Base-by-base conservation (phyloP, 1,140 invertebrate species). In the Drosophila kepulauana region DNA sequence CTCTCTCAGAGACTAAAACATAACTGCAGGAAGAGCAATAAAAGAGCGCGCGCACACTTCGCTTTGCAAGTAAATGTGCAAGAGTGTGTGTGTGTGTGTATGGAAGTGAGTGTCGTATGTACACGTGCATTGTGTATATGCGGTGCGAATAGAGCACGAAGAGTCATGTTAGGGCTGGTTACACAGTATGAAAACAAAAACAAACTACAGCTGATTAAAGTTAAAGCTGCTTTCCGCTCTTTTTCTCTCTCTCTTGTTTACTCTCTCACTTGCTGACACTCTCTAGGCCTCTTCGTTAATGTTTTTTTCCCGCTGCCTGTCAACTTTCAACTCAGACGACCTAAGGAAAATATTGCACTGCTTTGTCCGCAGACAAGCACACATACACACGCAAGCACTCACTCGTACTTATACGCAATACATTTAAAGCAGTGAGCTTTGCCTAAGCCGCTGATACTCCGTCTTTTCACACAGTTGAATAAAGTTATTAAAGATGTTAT, bases 201-300 rank as follows among this genome's bases (percentile, higher is more conserved):
- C 85, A 88, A 88, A 88, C 81, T 79, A 79, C 85, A 88, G 85
- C 85, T 88, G 85, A 89, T 81, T 88, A 58, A 56, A 89, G 85
- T 75, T 79, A 57, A 63, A 64, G 38, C 28, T 45, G 69, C 65
- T 48, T 45, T 30, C 41, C 15, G 41, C 16, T 48, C 58, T 56
- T 48, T 57, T 33, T 57, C 41, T 54, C 52, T 51, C 20, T 49
- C 28, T 20, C 8, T 38, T 13, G 10, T 35, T 35, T 35, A 7
- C 2, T 41, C n/a, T 33, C 30, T 51, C 15, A 5, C 15, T 41
- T 4, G 33, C 35, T 57, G 33, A 20, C 54, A 41, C 54, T 20
- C 54, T 57, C 35, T 41, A 57, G 35, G 33, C 33, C 13, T 57
- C 13, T 57, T 16, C 35, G 54, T 57, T 57, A 38, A 38, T 38